These are phyloP conservation scores for Sinopyrophorus schimmeli DNA, from an alignment of 2,888 invertebrate genomes.

Conservation along the genomic window DNA sequence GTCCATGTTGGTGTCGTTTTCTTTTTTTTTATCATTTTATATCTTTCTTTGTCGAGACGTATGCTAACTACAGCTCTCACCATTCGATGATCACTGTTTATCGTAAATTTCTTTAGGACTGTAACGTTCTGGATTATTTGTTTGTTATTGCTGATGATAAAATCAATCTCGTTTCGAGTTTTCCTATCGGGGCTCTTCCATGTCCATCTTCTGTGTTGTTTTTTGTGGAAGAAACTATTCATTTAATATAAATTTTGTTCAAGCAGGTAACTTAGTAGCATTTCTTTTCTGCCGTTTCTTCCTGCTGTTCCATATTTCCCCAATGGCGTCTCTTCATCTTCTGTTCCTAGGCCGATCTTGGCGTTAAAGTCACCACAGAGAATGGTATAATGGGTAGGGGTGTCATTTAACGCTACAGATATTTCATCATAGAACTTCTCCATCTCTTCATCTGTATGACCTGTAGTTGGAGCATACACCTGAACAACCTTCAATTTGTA, in stretches of 20 bases:
- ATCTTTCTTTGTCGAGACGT: not conserved
- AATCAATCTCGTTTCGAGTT: not conserved
- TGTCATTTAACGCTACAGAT: not conserved
- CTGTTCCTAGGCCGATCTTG: not conserved
- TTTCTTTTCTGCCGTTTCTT: not conserved
- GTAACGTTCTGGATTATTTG: conserved; percentile 2
- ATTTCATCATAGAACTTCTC: conserved; percentile 9
- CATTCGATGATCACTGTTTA: not conserved
- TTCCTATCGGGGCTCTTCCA: not conserved
- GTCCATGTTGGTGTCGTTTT: not conserved
- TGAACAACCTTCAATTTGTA: conserved; percentile 7
- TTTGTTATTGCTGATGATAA: not conserved
- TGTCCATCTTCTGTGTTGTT: conserved; percentile 2
- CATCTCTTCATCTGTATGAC: conserved; percentile 3
- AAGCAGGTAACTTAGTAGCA: not conserved
- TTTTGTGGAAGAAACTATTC: conserved; percentile 8
- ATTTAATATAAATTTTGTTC: not conserved
- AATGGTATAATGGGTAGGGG: too few relatives aligned
- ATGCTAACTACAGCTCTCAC: not conserved
- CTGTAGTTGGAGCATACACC: conserved; percentile 1
- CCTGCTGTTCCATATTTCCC: not conserved
- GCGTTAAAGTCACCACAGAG: conserved; percentile 3
- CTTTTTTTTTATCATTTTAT: not conserved
- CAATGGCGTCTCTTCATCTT: conserved; percentile 1
- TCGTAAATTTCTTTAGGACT: not conserved